Evolutionary conservation across 1,140 invertebrate genomes (phyloP), one percentile per base, ranked within the genome.

Genomic region (Pseudomyrmex cubaensis): DNA sequence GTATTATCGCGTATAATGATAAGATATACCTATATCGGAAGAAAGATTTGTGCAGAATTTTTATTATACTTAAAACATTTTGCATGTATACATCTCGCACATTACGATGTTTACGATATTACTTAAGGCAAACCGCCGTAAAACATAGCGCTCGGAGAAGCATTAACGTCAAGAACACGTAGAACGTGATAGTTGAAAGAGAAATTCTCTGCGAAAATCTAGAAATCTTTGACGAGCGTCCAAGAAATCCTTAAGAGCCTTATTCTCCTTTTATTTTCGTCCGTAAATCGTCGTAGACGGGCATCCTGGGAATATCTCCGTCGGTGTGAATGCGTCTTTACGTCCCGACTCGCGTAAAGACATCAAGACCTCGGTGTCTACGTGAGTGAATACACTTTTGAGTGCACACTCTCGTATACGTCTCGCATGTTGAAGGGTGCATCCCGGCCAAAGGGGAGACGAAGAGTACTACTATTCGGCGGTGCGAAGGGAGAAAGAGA

Each of bases 331-430:
- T 59, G 66, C 76, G 57, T 78, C 76, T 78, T 78, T 78, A 70
- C 75, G 54, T 57, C 54, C 46, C 66, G 20, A 44, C 44, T 80
- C 54, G 76, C 76, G 54, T 80, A 80, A 78, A 78, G 76, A 70
- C 76, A 52, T 72, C 76, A 59, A 72, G 44, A 70, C 22, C 66
- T 12, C 54, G 54, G 46, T 80, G 76, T 80, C 76, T 80, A 80
- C 66, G 63, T 57, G 76, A 80, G 46, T 59, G 66, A 80, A 80
- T 80, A 80, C 44, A 80, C 76, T 80, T 80, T 80, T 80, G 66
- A 80, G 76, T 80, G 54, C 56, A 72, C 54, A 48, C 66, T 59
- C 54, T 80, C 56, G 76, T 78, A 70, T 59, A 69, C 64, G 35
- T 44, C 61, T 64, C 61, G 76, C 66, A 61, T 61, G 54, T 61